Evolutionary conservation across 2,888 invertebrate genomes (phyloP).

Genomic region (Parnassius mnemosyne): DNA sequence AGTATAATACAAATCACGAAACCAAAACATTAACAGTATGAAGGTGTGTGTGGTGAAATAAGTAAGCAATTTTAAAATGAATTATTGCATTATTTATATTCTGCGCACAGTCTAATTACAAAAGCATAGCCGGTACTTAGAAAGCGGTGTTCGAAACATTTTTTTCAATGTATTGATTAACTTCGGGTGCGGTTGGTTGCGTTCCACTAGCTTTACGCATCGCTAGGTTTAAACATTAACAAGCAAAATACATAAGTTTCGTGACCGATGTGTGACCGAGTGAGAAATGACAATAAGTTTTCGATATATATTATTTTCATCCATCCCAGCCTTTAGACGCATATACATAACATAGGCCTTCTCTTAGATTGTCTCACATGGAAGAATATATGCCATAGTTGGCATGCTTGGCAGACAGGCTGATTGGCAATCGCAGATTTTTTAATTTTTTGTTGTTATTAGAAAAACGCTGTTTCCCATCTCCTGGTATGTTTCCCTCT

Average conservation of each 20-base stretch:
- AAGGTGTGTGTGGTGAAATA: background rate
- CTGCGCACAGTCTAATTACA: background rate
- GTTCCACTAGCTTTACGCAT: slow-evolving; percentile 6
- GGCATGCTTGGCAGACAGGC: too few relatives aligned
- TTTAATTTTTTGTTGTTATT: too few relatives aligned
- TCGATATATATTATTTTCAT: too few relatives aligned
- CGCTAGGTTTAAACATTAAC: slow-evolving; percentile 3
- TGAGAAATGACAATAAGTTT: background rate
- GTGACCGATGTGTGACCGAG: background rate
- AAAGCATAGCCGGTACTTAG: slow-evolving; percentile 9
- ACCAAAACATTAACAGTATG: too few relatives aligned
- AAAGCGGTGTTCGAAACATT: slow-evolving; percentile 3
- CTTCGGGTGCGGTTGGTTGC: slow-evolving; percentile 11
- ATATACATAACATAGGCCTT: too few relatives aligned
- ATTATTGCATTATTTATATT: background rate
- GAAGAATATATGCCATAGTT: too few relatives aligned
- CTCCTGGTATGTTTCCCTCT: too few relatives aligned
- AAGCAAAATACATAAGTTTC: slow-evolving; percentile 7
- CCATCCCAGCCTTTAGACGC: too few relatives aligned
- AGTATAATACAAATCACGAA: too few relatives aligned
- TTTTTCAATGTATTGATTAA: slow-evolving; percentile 20
- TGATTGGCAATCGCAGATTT: too few relatives aligned
- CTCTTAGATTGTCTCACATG: too few relatives aligned
- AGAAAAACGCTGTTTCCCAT: too few relatives aligned
- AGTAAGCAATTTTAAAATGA: background rate